Evolutionary conservation across 2,113 vertebrate species (phyloP), one percentile per base, ranked within the genome.

Genomic region (Pluvialis apricaria): DNA sequence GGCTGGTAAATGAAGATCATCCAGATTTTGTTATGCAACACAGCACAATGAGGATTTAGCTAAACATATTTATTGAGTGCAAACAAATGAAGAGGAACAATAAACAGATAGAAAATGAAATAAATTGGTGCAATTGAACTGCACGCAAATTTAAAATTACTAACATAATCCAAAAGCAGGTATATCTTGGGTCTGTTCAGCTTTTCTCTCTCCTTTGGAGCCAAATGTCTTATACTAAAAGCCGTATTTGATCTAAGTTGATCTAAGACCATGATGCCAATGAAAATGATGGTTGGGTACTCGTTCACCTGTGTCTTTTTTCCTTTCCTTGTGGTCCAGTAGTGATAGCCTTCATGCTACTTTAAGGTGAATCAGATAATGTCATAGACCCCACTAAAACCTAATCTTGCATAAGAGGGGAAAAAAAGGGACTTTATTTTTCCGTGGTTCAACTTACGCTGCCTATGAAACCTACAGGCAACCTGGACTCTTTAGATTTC

Each of bases 241-340:
- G 8, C 17, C 3, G 0, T 86, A 13, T 38, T 57, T 88, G 25
- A 52, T 82, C 15, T 60, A 64, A 55, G 28, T 49, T 36, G 24
- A 15, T 73, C 22, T 40, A 29, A 70, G 22, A 20, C 51, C 20
- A 12, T 32, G 13, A 21, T 58, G 22, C 20, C 38, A 38, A 5
- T 24, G 32, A 42, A 78, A 81, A 49, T 42, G 12, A 31, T 76
- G 31, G 14, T 49, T 0, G 0, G 8, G 11, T 77, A 9, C 32
- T 42, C 55, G 34, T 80, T 70, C 13, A 21, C 6, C 11, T 38
- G 26, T 68, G 9, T 12, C 38, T 54, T 9, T 77, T 72, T 77
- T 84, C 31, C 28, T 70, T 79, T 79, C 20, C 13, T 65, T 70
- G 34, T 55, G 4, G 2, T 38, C 40, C 21, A 2, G 54, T 47